These are phyloP conservation scores for Timema cristinae DNA, from an alignment of 2,888 invertebrate species.

Conservation along the genomic window DNA sequence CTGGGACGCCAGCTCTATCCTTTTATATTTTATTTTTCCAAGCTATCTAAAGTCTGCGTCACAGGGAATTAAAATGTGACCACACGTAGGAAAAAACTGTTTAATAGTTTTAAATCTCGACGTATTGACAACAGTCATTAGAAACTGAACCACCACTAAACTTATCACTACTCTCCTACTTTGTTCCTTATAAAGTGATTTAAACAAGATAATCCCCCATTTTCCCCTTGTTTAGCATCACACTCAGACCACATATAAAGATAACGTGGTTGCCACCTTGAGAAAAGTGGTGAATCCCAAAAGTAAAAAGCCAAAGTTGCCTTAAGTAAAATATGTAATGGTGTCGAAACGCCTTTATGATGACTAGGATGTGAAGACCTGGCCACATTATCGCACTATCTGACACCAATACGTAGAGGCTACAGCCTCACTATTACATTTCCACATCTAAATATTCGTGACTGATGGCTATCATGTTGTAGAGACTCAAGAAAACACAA, in stretches of 20 bases:
- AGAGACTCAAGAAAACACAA: too few relatives aligned
- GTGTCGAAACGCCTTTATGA: too few relatives aligned
- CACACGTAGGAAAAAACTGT: neutral
- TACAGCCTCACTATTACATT: too few relatives aligned
- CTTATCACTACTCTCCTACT: neutral
- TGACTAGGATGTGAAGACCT: too few relatives aligned
- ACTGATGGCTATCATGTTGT: too few relatives aligned
- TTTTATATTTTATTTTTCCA: neutral
- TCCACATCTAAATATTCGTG: too few relatives aligned
- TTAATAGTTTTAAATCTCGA: neutral
- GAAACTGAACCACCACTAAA: neutral
- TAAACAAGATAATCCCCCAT: neutral
- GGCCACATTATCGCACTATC: too few relatives aligned
- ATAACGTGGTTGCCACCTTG: neutral
- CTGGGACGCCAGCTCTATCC: too few relatives aligned
- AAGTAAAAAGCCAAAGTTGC: neutral
- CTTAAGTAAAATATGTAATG: neutral
- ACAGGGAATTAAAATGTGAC: neutral
- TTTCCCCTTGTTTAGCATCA: neutral
- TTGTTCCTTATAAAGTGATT: slow-evolving; percentile 1
- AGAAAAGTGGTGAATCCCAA: neutral
- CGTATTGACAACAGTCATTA: neutral
- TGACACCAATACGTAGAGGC: too few relatives aligned
- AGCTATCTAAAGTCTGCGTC: neutral
- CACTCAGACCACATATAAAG: neutral